Percentiles rank a stretch among this genome's conserved stretches.
phyloP scores from a whole-genome alignment of 2,888 invertebrate genomes.

The Drosophila stalkeri region DNA sequence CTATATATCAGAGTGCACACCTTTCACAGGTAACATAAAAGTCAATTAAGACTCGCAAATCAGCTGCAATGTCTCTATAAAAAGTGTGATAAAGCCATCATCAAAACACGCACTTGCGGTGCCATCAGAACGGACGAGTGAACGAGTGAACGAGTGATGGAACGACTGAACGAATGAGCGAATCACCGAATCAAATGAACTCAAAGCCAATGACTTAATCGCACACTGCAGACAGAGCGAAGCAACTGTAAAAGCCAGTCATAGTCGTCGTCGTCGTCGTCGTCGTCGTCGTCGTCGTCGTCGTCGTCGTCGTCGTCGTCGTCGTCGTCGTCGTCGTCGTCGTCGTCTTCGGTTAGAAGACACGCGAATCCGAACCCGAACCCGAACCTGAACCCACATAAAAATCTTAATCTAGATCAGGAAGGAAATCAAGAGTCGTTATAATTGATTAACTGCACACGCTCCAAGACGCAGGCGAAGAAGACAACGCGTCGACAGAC shows the following conservation, averaged over 20 bases:
- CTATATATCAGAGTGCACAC: constrained; percentile 20
- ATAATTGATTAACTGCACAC: constrained; percentile 84
- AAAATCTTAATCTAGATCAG: constrained; percentile 83
- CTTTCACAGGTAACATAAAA: constrained; percentile 44
- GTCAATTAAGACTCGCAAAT: constrained; percentile 54
- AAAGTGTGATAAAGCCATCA: constrained; percentile 68
- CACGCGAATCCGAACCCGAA: constrained; percentile 40
- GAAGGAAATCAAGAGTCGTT: constrained; percentile 85
- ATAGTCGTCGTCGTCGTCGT: not conserved
- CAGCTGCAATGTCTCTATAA: constrained; percentile 50
- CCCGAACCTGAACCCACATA: constrained; percentile 57
- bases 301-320: not conserved
- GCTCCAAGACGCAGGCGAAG: constrained; percentile 26
- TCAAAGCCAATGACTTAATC: constrained; percentile 66
- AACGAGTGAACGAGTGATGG: constrained; percentile 3
- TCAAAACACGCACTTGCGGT: constrained; percentile 59
- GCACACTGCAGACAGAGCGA: constrained; percentile 30
- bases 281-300: constrained; percentile 6
- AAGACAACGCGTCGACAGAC: constrained; percentile 8
- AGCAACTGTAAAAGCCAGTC: constrained; percentile 60
- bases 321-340: no score
- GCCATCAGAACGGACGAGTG: constrained; percentile 37
- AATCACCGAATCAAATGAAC: constrained; percentile 45
- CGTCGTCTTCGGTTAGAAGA: constrained; percentile 5
- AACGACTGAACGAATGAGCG: constrained; percentile 7